A percentile compares a stretch with the other conserved stretches of the same genome.
Evolutionary conservation across 2,888 invertebrate genomes (phyloP).

Genomic region (Oscheius sp.): DNA sequence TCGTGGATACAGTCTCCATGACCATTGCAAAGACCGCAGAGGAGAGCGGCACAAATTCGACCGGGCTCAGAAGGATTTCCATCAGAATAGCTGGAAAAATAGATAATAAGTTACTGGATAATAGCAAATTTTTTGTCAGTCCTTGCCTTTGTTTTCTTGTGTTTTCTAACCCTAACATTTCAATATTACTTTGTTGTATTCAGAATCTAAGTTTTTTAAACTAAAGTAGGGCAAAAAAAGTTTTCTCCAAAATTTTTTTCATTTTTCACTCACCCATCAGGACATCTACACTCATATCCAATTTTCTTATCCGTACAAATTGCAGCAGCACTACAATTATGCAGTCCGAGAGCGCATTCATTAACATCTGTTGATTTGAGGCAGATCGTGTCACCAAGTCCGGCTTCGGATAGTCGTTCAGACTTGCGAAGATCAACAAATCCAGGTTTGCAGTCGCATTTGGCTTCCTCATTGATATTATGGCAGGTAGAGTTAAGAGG

Average conservation of each 20-base stretch:
- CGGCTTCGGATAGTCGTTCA: constrained; percentile 45
- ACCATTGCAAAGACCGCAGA: constrained; percentile 65
- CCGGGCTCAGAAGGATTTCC: constrained; percentile 66
- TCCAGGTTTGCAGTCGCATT: constrained; percentile 58
- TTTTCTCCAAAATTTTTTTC: not conserved
- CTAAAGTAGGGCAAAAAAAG: too few relatives aligned
- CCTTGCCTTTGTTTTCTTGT: too few relatives aligned
- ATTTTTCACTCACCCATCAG: too few relatives aligned
- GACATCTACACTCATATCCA: constrained; percentile 60
- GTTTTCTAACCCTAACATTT: too few relatives aligned
- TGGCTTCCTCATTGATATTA: constrained; percentile 77
- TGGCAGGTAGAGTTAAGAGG: constrained; percentile 89
- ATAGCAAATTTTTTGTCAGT: not conserved
- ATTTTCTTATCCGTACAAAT: constrained; percentile 60
- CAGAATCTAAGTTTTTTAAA: too few relatives aligned
- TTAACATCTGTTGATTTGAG: constrained; percentile 48
- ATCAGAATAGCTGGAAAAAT: constrained; percentile 30
- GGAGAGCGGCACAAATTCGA: constrained; percentile 59
- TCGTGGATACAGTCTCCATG: constrained; percentile 68
- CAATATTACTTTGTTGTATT: too few relatives aligned
- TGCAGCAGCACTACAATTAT: constrained; percentile 65
- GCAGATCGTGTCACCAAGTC: constrained; percentile 50
- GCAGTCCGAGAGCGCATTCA: constrained; percentile 66
- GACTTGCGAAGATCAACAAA: constrained; percentile 58
- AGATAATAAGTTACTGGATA: not conserved